Base-by-base conservation (phyloP, 2,888 invertebrate species). In the Pandemis cinnamomeana region DNA sequence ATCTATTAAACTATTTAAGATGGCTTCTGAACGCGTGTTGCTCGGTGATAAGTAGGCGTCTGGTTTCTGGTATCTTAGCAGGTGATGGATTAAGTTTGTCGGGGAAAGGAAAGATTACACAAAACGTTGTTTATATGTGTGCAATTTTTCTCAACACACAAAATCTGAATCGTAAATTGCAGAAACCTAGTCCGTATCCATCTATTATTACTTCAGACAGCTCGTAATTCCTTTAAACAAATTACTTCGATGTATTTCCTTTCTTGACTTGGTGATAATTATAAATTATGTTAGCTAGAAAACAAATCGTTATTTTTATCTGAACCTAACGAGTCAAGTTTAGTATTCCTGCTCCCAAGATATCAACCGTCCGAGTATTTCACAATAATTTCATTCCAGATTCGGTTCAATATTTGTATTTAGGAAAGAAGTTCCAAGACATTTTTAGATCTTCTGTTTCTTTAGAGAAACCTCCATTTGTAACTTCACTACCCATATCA, bases 401-500 rank as follows among this genome's bases (percentile, higher is more conserved):
- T 48, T 48, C 11, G 11, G 0, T 15, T 36, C 36, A 27, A 3
- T 8, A 36, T 11, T 27, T 27, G 27, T 58, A 27, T 61, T 7
- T 1, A 42, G 2, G 13, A 42, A 61, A 61, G n/a, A n/a, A 13
- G 20, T 55, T 55, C 41, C 5, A 27, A 46, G 48, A 48, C n/a
- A 55, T 71, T 63, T 62, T 53, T 48, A 63, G 63, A 7, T 55
- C 13, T 13, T 36, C 20, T 63, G 44, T 46, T 64, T 71, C 55
- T 55, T 64, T 11, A 44, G 27, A 42, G 42, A 7, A 53, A 61
- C 1, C 36, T 42, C 67, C 67, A 72, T 72, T 53, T 62, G 53
- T 67, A 61, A 62, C 67, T 62, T 67, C 61, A 62, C 67, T 62
- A 67, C 71, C 61, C 44, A 41, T 63, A 68, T 55, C 67, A 72